phyloP scores from a whole-genome alignment of 2,888 invertebrate genomes.

The Rotaria sp. region DNA sequence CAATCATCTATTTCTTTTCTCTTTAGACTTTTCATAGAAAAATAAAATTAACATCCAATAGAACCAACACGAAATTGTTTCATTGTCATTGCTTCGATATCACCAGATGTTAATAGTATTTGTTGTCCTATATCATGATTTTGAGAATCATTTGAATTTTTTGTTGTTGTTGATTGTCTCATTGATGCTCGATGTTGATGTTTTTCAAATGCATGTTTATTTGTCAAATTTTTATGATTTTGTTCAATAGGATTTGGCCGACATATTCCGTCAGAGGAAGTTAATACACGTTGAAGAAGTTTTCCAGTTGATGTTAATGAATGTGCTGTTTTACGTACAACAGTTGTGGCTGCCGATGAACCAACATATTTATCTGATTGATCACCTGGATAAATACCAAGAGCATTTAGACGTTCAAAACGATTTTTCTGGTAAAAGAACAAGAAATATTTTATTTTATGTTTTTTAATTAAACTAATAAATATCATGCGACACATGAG shows the following conservation, averaged over 20 bases:
- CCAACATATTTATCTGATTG: neutral
- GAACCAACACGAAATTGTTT: conserved; percentile 19
- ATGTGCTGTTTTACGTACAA: neutral
- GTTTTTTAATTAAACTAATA: neutral
- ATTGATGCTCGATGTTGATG: neutral
- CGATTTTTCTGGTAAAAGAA: neutral
- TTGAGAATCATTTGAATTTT: neutral
- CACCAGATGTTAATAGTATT: neutral
- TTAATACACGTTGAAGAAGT: neutral
- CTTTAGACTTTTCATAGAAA: neutral
- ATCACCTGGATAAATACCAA: neutral
- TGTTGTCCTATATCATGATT: neutral
- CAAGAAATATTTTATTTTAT: neutral
- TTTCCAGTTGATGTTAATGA: neutral
- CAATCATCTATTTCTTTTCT: neutral
- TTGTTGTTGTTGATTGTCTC: neutral
- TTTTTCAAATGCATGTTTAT: neutral
- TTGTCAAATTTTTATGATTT: conserved; percentile 15
- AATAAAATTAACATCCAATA: neutral
- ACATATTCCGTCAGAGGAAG: neutral
- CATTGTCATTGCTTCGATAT: conserved; percentile 15
- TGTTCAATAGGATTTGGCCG: neutral
- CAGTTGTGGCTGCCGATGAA: neutral
- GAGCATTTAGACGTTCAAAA: neutral
- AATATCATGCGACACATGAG: neutral